Evolutionary conservation across 2,888 invertebrate genomes (phyloP).

Genomic region (Deilephila porcellus): DNA sequence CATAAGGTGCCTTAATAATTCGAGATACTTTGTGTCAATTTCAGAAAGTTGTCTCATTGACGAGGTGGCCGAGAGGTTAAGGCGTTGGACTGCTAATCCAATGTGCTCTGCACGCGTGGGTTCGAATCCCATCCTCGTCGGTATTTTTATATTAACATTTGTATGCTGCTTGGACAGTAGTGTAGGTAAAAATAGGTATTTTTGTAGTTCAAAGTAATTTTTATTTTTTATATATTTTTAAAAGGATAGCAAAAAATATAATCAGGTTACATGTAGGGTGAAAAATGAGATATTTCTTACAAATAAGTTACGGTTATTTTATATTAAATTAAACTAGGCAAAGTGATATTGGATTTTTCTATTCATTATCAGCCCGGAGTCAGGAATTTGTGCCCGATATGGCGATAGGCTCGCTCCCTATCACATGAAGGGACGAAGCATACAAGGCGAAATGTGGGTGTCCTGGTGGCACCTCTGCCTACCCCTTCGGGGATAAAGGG

Average conservation of each 20-base stretch:
- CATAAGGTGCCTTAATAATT: not conserved
- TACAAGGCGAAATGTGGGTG: too few relatives aligned
- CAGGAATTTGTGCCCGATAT: too few relatives aligned
- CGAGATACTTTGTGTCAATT: not conserved
- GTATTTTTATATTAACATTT: slow-evolving; percentile 35
- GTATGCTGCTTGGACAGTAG: not conserved
- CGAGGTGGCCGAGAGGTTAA: slow-evolving; percentile 86
- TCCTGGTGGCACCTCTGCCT: too few relatives aligned
- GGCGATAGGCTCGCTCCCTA: too few relatives aligned
- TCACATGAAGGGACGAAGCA: too few relatives aligned
- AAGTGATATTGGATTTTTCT: too few relatives aligned
- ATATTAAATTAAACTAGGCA: too few relatives aligned
- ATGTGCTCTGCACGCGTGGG: slow-evolving; percentile 94
- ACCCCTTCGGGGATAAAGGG: too few relatives aligned
- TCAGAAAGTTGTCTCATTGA: slow-evolving; percentile 43
- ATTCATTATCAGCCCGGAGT: too few relatives aligned
- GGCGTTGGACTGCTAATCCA: slow-evolving; percentile 91
- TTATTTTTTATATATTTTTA: too few relatives aligned
- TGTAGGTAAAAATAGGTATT: not conserved
- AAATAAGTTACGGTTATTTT: too few relatives aligned
- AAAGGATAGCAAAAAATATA: not conserved
- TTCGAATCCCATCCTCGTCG: slow-evolving; percentile 93
- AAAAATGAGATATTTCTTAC: too few relatives aligned
- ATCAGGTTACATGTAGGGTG: not conserved
- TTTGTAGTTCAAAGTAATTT: not conserved